Evolutionary conservation across 2,888 invertebrate species (phyloP).

Genomic region (Zaprionus lineosus): DNA sequence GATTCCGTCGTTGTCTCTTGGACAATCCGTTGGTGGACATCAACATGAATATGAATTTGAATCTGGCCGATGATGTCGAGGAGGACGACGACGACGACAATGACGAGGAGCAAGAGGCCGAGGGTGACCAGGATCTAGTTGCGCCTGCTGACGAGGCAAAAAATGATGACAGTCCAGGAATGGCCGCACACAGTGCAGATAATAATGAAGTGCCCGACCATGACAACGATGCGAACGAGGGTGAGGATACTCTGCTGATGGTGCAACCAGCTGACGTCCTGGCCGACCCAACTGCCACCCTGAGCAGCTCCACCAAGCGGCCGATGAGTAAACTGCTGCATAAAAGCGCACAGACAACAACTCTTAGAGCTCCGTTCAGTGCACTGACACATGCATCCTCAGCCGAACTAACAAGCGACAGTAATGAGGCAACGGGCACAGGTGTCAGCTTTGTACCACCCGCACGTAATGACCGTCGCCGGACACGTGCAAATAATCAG

Average conservation of each 20-base stretch:
- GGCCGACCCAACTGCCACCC: slow-evolving; percentile 29
- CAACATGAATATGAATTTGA: slow-evolving; percentile 80
- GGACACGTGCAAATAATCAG: slow-evolving; percentile 60
- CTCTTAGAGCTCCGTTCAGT: slow-evolving; percentile 4
- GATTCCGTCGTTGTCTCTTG: slow-evolving; percentile 82
- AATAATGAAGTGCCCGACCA: slow-evolving; percentile 58
- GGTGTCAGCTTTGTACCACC: slow-evolving; percentile 64
- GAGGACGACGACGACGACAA: slow-evolving; percentile 19
- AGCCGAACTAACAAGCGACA: slow-evolving; percentile 52
- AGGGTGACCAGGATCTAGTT: slow-evolving; percentile 28
- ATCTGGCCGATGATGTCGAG: slow-evolving; percentile 53
- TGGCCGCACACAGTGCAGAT: slow-evolving; percentile 43
- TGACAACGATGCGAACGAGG: slow-evolving; percentile 32
- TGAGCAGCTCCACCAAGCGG: slow-evolving; percentile 17
- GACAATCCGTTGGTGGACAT: slow-evolving; percentile 82
- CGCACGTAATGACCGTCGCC: slow-evolving; percentile 52
- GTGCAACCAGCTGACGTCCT: slow-evolving; percentile 43
- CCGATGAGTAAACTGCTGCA: slow-evolving; percentile 38
- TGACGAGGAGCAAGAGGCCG: background rate
- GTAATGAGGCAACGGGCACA: slow-evolving; percentile 49
- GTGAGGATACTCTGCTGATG: slow-evolving; percentile 41
- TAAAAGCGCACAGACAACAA: slow-evolving; percentile 45
- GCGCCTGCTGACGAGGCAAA: slow-evolving; percentile 63
- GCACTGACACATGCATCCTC: slow-evolving; percentile 18
- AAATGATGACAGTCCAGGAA: slow-evolving; percentile 47